Evolutionary conservation across 2,888 invertebrate genomes (phyloP), one percentile per base, ranked within the genome.

Genomic region (Hedya salicella): DNA sequence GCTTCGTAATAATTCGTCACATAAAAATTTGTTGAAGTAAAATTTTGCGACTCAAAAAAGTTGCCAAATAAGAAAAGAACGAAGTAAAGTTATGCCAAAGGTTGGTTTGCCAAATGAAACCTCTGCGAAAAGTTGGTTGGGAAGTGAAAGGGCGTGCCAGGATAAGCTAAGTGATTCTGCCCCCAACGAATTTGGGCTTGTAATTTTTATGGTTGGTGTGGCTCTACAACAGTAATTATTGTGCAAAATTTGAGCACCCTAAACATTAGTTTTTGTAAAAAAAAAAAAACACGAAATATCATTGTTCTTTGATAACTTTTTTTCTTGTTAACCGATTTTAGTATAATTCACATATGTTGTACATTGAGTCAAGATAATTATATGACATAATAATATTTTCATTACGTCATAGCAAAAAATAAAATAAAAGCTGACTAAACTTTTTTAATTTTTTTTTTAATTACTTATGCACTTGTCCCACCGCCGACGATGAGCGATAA

Each of bases 151-250:
- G 17, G 39, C 46, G 46, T 46, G 46, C 46, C 46, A 19, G 46
- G 46, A 46, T 46, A 46, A 25, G 4, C 25, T 25, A 25, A 3
- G 25, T 25, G 25, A 25, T 25, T 25, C 25, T 25, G 25, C 25
- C n/a, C 19, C 19, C 54, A 9, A 6, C 13, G 32, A 54, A 17
- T 19, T 39, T 39, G 39, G 39, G 19, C 5, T 39, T 39, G 54
- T 32, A 36, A 39, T 39, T 54, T 54, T 46, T 25, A 46, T 46
- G 46, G 49, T 36, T 54, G 40, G 54, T 17, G 42, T 54, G 40
- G 40, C 6, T 54, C 16, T 46, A 46, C 46, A 46, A 8, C 11
- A 46, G 19, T 53, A 39, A 53, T 19, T 36, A 30, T 16, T 53
- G 36, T 16, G 53, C 36, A 53, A 39, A 53, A 53, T 53, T 39